Evolutionary conservation across 2,113 vertebrate genomes (phyloP).

Genomic region (Serinus canaria): DNA sequence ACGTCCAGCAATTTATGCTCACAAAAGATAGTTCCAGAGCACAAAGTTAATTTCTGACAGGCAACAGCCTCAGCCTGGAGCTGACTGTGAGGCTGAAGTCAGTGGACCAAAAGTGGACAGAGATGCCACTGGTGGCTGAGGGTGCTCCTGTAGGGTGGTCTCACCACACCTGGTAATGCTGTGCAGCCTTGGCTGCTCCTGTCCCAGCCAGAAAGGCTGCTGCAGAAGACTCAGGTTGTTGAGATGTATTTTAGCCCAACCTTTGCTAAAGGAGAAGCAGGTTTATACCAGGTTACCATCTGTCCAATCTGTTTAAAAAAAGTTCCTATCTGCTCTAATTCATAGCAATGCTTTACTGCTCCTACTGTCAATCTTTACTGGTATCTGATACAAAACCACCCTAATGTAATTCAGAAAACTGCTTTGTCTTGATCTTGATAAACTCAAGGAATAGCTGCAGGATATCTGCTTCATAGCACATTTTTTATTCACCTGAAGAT

Average conservation of each 20-base stretch:
- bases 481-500: neutral
- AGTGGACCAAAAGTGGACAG: neutral
- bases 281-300: neutral
- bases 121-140: neutral
- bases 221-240: neutral
- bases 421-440: neutral
- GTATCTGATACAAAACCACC: neutral
- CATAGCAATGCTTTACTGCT: neutral
- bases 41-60: neutral
- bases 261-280: neutral
- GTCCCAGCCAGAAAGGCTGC: neutral
- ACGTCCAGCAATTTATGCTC: neutral
- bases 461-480: neutral
- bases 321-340: neutral
- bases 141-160: neutral
- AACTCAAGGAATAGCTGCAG: neutral
- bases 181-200: neutral
- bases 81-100: neutral
- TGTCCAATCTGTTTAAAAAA: neutral
- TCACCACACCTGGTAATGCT: neutral
- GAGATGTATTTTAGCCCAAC: neutral
- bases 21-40: neutral
- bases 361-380: neutral
- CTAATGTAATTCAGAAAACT: neutral
- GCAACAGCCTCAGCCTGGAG: neutral